phyloP scores from a whole-genome alignment of 2,113 vertebrate genomes.

The Vidua macroura region DNA sequence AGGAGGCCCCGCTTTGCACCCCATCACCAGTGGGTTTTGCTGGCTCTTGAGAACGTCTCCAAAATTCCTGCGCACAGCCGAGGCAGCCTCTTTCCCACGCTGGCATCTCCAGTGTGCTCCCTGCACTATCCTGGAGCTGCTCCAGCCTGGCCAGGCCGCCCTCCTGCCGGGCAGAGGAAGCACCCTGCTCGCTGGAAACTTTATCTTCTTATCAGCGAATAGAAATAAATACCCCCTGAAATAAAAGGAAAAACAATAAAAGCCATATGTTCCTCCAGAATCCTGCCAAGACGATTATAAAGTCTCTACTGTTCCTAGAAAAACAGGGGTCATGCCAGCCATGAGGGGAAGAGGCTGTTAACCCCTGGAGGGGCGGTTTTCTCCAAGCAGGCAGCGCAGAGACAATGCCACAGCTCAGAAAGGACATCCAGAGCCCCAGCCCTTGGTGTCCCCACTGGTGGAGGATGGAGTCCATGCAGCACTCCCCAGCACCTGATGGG shows the following conservation, averaged over 20 bases:
- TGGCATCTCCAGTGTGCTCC: neutral
- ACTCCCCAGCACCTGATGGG: neutral
- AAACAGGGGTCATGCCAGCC: neutral
- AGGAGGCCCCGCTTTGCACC: neutral
- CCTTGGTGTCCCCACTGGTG: fast-evolving
- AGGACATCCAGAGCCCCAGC: fast-evolving
- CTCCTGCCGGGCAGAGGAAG: neutral
- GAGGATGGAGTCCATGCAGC: neutral
- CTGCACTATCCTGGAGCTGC: fast-evolving
- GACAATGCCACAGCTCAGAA: neutral
- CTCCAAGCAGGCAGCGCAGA: fast-evolving
- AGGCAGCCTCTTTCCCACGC: neutral
- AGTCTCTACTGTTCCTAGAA: slow-evolving; percentile 51
- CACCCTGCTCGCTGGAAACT: neutral
- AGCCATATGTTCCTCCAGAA: slow-evolving; percentile 27
- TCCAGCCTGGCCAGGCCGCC: neutral
- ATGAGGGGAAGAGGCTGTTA: neutral
- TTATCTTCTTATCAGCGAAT: slow-evolving; percentile 42
- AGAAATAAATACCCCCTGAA: neutral
- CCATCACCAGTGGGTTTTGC: neutral
- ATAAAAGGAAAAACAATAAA: slow-evolving; percentile 12
- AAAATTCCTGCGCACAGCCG: neutral
- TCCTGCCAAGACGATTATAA: slow-evolving; percentile 8
- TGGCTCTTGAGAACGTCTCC: neutral
- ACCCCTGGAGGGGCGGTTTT: neutral